Percentiles rank a stretch among this genome's conserved stretches.
These are phyloP conservation scores for Xyliphius kryptos DNA, from an alignment of 2,113 vertebrate genomes.

Conservation along the genomic window DNA sequence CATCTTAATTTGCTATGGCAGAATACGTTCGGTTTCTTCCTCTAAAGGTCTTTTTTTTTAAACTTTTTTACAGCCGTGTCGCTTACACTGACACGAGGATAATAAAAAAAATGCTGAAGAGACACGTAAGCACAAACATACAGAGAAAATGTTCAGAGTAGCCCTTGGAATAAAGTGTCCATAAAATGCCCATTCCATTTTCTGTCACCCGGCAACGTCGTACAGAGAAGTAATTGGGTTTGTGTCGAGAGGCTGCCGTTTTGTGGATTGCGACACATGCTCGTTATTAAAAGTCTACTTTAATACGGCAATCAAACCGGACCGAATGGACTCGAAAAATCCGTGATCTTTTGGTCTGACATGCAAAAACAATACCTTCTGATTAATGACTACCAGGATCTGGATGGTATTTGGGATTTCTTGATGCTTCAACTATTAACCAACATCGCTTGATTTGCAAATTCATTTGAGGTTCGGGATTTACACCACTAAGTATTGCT, in stretches of 20 bases:
- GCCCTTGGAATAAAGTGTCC: conserved; percentile 69
- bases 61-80: conserved; percentile 44
- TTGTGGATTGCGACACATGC: conserved; percentile 31
- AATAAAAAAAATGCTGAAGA: conserved; percentile 39
- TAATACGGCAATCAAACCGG: conserved; percentile 15
- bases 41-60: conserved; percentile 16
- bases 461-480: not conserved
- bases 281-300: conserved; percentile 31
- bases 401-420: not conserved
- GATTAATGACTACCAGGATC: conserved; percentile 12
- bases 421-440: conserved; percentile 3
- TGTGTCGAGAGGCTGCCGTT: too few species aligned
- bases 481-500: conserved; percentile 11
- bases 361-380: conserved; percentile 21
- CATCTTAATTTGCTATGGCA: conserved; percentile 34
- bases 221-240: too few species aligned
- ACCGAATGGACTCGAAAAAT: not conserved
- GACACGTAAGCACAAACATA: conserved; percentile 51
- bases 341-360: conserved; percentile 21
- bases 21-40: conserved; percentile 39
- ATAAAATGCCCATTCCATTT: conserved; percentile 22
- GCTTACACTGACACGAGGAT: conserved; percentile 39
- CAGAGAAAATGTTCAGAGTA: conserved; percentile 60
- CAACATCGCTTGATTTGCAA: not conserved
- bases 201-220: not conserved